phyloP scores from a whole-genome alignment of 2,797 vertebrate species.

The Falco novaeseelandiae region DNA sequence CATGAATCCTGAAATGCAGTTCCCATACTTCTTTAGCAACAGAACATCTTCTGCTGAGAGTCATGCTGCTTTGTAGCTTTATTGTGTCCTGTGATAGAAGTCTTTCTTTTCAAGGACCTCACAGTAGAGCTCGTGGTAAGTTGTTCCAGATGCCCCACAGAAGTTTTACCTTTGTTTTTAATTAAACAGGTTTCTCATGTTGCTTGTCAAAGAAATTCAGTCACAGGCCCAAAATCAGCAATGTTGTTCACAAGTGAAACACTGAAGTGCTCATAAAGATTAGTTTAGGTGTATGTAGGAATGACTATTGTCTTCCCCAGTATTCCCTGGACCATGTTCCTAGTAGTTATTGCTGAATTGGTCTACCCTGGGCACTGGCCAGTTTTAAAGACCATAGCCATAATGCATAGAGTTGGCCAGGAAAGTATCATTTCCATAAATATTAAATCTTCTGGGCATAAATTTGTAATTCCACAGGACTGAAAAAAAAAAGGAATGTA shows the following conservation, averaged over 20 bases:
- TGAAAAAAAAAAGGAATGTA: not conserved
- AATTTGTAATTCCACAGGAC: not conserved
- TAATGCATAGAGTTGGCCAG: not conserved
- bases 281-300: not conserved
- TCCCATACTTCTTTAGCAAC: not conserved
- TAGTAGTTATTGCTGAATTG: not conserved
- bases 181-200: not conserved
- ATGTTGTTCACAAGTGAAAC: not conserved
- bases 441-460: not conserved
- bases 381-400: not conserved
- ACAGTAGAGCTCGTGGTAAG: not conserved
- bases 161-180: not conserved
- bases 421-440: not conserved
- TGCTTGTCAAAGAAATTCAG: not conserved
- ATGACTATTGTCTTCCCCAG: not conserved
- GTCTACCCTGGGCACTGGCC: not conserved
- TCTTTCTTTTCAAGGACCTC: not conserved
- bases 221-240: not conserved
- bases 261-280: not conserved
- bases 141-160: not conserved
- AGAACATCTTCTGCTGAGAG: not conserved
- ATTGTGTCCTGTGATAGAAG: not conserved
- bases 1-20: not conserved
- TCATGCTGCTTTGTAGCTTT: not conserved
- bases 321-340: not conserved